Evolutionary conservation across 2,888 invertebrate species (phyloP), one percentile per base, ranked within the genome.

Genomic region (Hypomecis atomaria): DNA sequence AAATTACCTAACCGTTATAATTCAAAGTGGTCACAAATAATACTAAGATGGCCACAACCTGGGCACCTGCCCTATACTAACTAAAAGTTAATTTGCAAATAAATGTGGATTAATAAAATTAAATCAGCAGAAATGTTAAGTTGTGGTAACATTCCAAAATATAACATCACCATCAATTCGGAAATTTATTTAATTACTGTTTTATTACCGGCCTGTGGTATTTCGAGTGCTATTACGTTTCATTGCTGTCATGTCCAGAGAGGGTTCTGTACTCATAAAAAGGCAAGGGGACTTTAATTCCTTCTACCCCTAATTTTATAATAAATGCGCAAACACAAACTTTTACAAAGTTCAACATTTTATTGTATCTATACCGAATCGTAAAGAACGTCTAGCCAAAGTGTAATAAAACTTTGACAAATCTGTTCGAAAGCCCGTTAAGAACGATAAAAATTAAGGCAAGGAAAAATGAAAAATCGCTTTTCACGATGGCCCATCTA

Each of bases 401-500:
- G 56, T 47, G 50, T 67, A 60, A 66, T 71, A 60, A 69, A 72
- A 69, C 73, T 66, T 70, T 62, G 67, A 70, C 72, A 67, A 74
- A 73, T 72, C 68, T 62, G 66, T 71, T 73, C 70, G 71, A 74
- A 74, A 75, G 70, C 62, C 67, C 71, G 68, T 65, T 74, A 78
- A 74, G 78, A 70, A 58, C 75, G 74, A 83, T 83, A 82, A 83
- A 82, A 81, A 79, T 81, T 79, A 76, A 74, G 75, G 75, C 67
- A 62, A 75, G 73, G 75, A 80, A 83, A 85, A 85, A 86, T 83
- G 82, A 87, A 86, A 89, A 88, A 88, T 86, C 81, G 83, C 78
- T 83, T 84, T 85, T 84, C 85, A 80, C 81, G 82, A 81, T 81
- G 81, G 80, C 81, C 85, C 84, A 87, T 90, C 88, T 88, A 89